A percentile compares a stretch with the other conserved stretches of the same genome.
Evolutionary conservation across 2,113 vertebrate genomes (phyloP).

Genomic region (Eurypyga helias): DNA sequence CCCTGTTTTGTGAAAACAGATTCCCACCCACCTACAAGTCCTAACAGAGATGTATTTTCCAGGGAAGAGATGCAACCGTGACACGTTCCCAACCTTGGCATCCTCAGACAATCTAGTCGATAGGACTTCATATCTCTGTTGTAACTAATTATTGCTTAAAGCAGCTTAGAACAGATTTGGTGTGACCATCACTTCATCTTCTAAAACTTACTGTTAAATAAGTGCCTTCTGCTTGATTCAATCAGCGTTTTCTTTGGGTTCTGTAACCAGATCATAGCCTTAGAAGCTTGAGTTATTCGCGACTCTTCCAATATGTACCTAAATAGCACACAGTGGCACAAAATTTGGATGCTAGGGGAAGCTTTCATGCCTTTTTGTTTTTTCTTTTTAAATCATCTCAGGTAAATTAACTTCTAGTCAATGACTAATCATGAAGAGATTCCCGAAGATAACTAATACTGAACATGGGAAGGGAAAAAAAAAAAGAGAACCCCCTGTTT

Average conservation of each 20-base stretch:
- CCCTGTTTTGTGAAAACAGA: background rate
- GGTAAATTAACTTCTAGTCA: slow-evolving; percentile 23
- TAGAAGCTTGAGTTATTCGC: background rate
- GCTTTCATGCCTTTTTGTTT: background rate
- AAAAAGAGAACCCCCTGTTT: background rate
- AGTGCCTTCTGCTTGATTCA: slow-evolving; percentile 71
- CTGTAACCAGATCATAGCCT: slow-evolving; percentile 5
- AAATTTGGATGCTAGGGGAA: background rate
- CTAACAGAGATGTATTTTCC: background rate
- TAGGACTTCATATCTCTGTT: background rate
- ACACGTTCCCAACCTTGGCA: background rate
- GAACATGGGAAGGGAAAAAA: background rate
- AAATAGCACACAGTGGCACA: slow-evolving; percentile 24
- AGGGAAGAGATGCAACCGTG: background rate
- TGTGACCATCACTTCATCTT: slow-evolving; percentile 6
- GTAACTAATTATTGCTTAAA: slow-evolving; percentile 32
- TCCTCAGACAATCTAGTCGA: slow-evolving; percentile 60
- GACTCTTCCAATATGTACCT: background rate
- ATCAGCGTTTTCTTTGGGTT: slow-evolving; percentile 20
- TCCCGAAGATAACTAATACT: background rate
- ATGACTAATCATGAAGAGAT: background rate
- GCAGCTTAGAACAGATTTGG: slow-evolving; percentile 17
- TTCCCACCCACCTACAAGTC: background rate
- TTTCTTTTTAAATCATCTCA: slow-evolving; percentile 12
- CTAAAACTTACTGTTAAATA: slow-evolving; percentile 30